phyloP scores from a whole-genome alignment of 2,888 invertebrate genomes.

The Deroplatys truncata region DNA sequence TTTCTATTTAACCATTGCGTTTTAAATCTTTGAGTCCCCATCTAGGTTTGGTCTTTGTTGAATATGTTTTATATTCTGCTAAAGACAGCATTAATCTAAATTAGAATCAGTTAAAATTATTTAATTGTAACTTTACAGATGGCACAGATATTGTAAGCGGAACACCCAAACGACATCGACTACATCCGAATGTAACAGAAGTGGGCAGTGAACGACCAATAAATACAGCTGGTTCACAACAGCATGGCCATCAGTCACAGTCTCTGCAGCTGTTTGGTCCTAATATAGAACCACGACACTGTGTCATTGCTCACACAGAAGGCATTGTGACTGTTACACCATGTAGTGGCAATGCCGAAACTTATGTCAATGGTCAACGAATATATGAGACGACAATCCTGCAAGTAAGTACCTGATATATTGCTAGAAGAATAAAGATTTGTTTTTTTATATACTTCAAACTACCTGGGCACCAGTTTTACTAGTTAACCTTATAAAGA shows the following conservation, averaged over 20 bases:
- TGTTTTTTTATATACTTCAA: background rate
- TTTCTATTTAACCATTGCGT: too few species aligned
- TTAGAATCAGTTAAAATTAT: too few species aligned
- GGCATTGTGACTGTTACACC: constrained; percentile 93
- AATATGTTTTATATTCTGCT: too few species aligned
- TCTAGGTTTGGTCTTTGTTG: too few species aligned
- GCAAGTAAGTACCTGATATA: constrained; percentile 53
- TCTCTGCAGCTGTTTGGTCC: constrained; percentile 78
- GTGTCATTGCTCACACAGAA: constrained; percentile 86
- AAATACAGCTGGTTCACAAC: constrained; percentile 32
- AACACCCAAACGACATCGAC: constrained; percentile 49
- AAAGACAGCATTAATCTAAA: too few species aligned
- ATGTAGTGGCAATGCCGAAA: constrained; percentile 87
- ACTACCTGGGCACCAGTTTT: background rate
- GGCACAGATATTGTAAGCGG: constrained; percentile 48
- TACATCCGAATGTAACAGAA: constrained; percentile 63
- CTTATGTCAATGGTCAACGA: constrained; percentile 89
- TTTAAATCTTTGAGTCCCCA: too few species aligned
- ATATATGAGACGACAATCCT: constrained; percentile 90
- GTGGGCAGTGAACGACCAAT: constrained; percentile 72
- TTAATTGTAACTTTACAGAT: constrained; percentile 40
- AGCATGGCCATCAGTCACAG: constrained; percentile 45
- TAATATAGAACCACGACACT: constrained; percentile 90
- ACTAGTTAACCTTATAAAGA: too few species aligned
- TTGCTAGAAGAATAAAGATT: background rate